A percentile compares a stretch with the other conserved stretches of the same genome.
These are phyloP conservation scores for Maniola hyperantus DNA, from an alignment of 2,888 invertebrate species.

Conservation along the genomic window DNA sequence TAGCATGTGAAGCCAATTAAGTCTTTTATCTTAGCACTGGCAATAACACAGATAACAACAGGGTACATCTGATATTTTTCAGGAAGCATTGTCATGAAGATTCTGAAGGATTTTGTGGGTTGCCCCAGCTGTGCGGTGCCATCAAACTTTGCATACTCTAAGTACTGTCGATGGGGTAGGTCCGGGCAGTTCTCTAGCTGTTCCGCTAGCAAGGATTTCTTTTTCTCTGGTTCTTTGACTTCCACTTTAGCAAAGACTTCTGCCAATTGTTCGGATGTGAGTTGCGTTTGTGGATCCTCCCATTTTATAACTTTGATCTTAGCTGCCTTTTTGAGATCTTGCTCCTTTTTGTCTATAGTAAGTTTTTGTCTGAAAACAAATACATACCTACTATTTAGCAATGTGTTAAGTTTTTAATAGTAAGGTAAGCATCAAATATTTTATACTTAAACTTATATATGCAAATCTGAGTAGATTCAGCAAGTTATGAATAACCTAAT, in stretches of 20 bases:
- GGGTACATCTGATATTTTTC: constrained; percentile 92
- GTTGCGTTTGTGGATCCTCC: constrained; percentile 78
- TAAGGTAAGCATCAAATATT: too few relatives aligned
- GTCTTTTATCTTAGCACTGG: constrained; percentile 93
- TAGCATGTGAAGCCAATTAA: constrained; percentile 96
- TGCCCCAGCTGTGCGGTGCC: constrained; percentile 92
- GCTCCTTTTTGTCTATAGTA: constrained; percentile 92
- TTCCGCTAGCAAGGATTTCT: constrained; percentile 87
- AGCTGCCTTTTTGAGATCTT: constrained; percentile 90
- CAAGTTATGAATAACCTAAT: background rate
- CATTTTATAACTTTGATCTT: constrained; percentile 90
- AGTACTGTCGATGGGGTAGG: constrained; percentile 92
- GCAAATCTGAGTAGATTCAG: background rate
- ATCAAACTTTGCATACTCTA: constrained; percentile 95
- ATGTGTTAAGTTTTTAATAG: background rate
- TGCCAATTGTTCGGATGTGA: constrained; percentile 82
- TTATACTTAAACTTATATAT: too few relatives aligned
- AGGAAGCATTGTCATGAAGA: constrained; percentile 94
- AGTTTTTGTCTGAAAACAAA: constrained; percentile 76
- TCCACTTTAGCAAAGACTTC: constrained; percentile 82
- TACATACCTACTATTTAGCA: constrained; percentile 8
- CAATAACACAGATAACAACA: constrained; percentile 89
- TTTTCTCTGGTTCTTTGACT: constrained; percentile 57
- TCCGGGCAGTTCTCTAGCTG: constrained; percentile 90
- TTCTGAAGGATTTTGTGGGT: constrained; percentile 92